Conservation (phyloP, 2,113 vertebrate species). For the Tupaia tana region DNA sequence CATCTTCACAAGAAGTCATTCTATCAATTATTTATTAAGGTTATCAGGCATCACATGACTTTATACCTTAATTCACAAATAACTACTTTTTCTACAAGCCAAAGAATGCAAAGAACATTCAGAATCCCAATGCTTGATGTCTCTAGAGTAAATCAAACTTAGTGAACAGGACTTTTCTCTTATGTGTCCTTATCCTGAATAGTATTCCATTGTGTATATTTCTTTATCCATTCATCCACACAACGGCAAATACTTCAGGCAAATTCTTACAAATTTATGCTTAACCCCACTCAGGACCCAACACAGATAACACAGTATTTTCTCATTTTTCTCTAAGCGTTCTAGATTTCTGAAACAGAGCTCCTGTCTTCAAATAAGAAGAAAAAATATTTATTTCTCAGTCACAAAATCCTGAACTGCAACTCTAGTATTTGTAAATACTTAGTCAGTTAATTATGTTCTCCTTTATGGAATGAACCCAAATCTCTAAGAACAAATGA, state of each 20-base stretch:
- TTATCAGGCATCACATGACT: background rate
- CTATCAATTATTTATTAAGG: background rate
- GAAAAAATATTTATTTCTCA: conserved; percentile 21
- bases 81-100: background rate
- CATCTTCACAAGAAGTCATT: background rate
- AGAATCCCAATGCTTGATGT: background rate
- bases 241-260: background rate
- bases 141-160: background rate
- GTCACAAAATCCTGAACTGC: background rate
- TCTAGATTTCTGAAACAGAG: background rate
- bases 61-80: conserved; percentile 8
- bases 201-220: too few relatives aligned
- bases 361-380: conserved; percentile 50
- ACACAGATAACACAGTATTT: background rate
- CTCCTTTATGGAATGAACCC: background rate
- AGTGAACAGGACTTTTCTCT: background rate
- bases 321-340: conserved; percentile 25
- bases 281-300: background rate
- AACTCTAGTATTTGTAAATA: conserved; percentile 17
- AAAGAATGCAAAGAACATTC: conserved; percentile 31
- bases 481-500: too few relatives aligned
- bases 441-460: conserved; percentile 2
- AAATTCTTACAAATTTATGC: background rate
- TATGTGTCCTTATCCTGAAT: background rate
- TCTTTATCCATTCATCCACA: background rate